Percentiles rank a stretch among this genome's conserved stretches.
These are phyloP conservation scores for Aphodius sticticus DNA, from an alignment of 2,888 invertebrate genomes.

Conservation along the genomic window DNA sequence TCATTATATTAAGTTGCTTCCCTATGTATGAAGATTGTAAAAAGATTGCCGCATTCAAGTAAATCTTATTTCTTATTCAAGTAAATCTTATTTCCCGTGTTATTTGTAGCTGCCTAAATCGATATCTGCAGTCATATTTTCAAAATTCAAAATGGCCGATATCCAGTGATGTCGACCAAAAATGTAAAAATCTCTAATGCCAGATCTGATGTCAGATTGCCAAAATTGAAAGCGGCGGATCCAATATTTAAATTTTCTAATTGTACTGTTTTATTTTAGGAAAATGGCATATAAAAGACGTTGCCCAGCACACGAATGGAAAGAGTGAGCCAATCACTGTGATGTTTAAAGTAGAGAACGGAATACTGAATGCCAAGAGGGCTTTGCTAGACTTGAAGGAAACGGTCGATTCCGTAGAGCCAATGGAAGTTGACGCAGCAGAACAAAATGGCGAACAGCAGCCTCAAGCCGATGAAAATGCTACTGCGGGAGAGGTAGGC, in stretches of 20 bases:
- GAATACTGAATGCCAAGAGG: conserved; percentile 86
- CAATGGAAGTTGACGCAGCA: conserved; percentile 55
- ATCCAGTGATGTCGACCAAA: too few relatives aligned
- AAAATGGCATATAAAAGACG: conserved; percentile 79
- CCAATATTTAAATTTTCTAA: conserved; percentile 10
- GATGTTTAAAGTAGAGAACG: conserved; percentile 92
- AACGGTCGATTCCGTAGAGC: conserved; percentile 53
- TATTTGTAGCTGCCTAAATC: too few relatives aligned
- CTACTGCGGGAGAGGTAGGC: conserved; percentile 58
- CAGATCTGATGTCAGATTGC: too few relatives aligned
- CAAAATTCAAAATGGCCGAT: too few relatives aligned
- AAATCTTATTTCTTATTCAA: too few relatives aligned
- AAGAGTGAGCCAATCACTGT: conserved; percentile 96
- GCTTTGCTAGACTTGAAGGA: conserved; percentile 85
- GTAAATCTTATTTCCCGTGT: too few relatives aligned
- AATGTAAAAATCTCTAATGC: too few relatives aligned
- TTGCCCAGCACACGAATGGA: conserved; percentile 87
- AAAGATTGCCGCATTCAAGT: too few relatives aligned
- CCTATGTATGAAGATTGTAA: too few relatives aligned
- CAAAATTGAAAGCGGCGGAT: not conserved
- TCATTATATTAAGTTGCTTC: too few relatives aligned
- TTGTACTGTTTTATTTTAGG: conserved; percentile 60
- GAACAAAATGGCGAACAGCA: conserved; percentile 54
- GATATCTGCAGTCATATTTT: too few relatives aligned
- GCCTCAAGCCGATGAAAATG: conserved; percentile 43